These are phyloP conservation scores for Lysandra coridon DNA, from an alignment of 2,888 invertebrate species.

Conservation along the genomic window DNA sequence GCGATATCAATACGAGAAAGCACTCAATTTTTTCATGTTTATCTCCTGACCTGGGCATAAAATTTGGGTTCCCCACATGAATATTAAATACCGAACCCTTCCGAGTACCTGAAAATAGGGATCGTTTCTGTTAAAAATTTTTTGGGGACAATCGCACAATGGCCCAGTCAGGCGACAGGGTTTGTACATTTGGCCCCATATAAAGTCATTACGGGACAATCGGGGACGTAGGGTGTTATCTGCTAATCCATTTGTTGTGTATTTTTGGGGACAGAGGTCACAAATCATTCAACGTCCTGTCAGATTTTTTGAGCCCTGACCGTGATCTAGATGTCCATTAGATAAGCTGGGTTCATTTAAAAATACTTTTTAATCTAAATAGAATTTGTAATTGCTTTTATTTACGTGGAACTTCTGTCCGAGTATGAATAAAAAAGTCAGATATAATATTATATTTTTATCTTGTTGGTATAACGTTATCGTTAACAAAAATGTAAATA, in stretches of 20 bases:
- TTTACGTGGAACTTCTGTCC: not conserved
- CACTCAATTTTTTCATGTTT: conserved; percentile 32
- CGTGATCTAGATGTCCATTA: conserved; percentile 21
- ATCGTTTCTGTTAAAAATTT: conserved; percentile 39
- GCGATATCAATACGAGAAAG: conserved; percentile 25
- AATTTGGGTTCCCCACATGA: conserved; percentile 36
- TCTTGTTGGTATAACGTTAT: not conserved
- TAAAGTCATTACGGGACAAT: conserved; percentile 55
- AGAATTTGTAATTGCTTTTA: not conserved
- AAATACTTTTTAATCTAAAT: not conserved
- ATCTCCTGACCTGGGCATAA: conserved; percentile 33
- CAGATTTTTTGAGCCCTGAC: conserved; percentile 14
- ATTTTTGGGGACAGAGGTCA: conserved; percentile 42
- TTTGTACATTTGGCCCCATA: conserved; percentile 61
- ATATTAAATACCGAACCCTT: conserved; percentile 40
- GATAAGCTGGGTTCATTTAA: not conserved
- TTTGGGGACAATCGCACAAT: conserved; percentile 34
- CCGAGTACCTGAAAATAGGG: conserved; percentile 36
- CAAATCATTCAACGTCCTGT: conserved; percentile 28
- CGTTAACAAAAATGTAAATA: not conserved
- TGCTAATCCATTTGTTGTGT: conserved; percentile 64
- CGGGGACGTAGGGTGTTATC: conserved; percentile 49
- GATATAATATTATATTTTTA: no score
- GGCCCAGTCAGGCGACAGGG: conserved; percentile 50
- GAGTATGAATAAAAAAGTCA: not conserved